These are phyloP conservation scores for Gallinago undulata DNA, from an alignment of 2,113 vertebrate genomes.

Conservation along the genomic window DNA sequence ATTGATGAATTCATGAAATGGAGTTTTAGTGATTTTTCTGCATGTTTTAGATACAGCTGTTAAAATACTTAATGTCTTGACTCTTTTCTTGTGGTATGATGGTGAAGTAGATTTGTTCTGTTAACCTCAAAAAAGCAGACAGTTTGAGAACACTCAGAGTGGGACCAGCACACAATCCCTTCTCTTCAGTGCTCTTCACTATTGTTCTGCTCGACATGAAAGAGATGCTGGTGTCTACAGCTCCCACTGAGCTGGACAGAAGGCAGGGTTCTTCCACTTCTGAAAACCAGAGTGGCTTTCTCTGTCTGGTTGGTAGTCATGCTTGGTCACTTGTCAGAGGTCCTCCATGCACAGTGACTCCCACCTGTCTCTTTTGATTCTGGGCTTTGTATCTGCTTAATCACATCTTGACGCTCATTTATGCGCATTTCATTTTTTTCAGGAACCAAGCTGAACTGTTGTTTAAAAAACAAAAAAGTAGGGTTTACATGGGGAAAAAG, in stretches of 20 bases:
- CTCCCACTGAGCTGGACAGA: not conserved
- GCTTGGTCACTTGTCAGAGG: not conserved
- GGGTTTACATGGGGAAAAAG: not conserved
- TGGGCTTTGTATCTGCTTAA: not conserved
- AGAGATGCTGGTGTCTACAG: not conserved
- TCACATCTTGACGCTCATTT: not conserved
- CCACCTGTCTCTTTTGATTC: not conserved
- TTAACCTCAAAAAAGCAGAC: not conserved
- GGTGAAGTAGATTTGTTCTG: not conserved
- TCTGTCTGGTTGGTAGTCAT: rapidly evolving
- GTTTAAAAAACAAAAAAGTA: not conserved
- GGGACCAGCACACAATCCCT: not conserved
- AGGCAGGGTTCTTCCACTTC: not conserved
- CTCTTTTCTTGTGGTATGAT: not conserved
- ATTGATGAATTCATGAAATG: not conserved
- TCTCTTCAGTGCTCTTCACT: not conserved
- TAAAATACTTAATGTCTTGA: not conserved
- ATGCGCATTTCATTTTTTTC: not conserved
- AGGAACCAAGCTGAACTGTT: not conserved
- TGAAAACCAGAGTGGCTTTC: not conserved
- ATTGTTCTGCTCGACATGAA: not conserved
- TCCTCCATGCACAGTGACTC: not conserved
- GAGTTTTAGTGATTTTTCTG: not conserved
- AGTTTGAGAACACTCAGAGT: not conserved
- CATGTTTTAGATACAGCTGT: not conserved